Evolutionary conservation across 1,140 invertebrate genomes (phyloP).

Genomic region (Meloidogyne floridensis): DNA sequence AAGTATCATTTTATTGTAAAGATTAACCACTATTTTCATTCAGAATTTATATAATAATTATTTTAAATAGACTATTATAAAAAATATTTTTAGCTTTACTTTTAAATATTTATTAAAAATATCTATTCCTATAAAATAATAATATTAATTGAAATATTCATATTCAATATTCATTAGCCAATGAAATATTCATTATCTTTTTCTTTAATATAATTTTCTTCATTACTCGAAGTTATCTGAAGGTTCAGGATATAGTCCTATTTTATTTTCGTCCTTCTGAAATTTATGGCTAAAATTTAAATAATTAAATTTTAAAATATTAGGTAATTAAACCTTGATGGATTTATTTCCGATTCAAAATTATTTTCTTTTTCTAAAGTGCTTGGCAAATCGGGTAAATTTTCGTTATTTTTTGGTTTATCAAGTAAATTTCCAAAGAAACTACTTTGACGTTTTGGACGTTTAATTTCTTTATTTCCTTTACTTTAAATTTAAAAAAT

Average conservation of each 20-base stretch:
- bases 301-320: not conserved
- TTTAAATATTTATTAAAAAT: too few relatives aligned
- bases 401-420: slow-evolving; percentile 8
- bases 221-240: not conserved
- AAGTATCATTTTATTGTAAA: too few relatives aligned
- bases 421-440: slow-evolving; percentile 10
- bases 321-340: not conserved
- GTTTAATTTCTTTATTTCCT: not conserved
- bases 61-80: too few relatives aligned
- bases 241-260: not conserved
- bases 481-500: not conserved
- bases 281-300: not conserved
- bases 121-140: too few relatives aligned
- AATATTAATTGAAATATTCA: too few relatives aligned
- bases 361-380: not conserved
- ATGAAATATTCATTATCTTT: too few relatives aligned
- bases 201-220: too few relatives aligned
- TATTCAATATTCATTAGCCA: too few relatives aligned
- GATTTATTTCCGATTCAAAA: not conserved
- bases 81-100: too few relatives aligned
- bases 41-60: too few relatives aligned
- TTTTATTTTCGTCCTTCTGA: not conserved
- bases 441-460: not conserved
- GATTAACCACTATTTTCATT: too few relatives aligned
- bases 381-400: not conserved